These are phyloP conservation scores for Geodia barretti DNA, from an alignment of 37 sponge, comb jelly and placozoan genomes.

Conservation along the genomic window DNA sequence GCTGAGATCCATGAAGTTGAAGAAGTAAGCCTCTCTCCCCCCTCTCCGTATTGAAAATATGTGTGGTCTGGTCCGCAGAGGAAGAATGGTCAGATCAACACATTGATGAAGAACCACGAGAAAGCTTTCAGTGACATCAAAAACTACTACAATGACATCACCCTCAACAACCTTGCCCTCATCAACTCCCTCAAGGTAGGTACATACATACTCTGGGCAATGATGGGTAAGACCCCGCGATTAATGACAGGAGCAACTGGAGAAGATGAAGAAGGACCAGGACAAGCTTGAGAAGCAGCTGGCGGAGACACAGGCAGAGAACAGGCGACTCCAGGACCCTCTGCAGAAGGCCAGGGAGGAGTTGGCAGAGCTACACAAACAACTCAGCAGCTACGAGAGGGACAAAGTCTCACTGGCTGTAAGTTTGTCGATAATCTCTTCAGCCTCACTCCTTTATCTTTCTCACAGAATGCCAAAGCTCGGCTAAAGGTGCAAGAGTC, in stretches of 20 bases:
- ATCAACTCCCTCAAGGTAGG: slow-evolving; percentile 97
- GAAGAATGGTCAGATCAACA: slow-evolving; percentile 97
- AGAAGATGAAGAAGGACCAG: slow-evolving; percentile 97
- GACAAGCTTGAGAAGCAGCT: slow-evolving; percentile 94
- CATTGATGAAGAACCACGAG: slow-evolving; percentile 98
- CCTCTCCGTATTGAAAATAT: background rate
- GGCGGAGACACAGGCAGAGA: slow-evolving; percentile 93
- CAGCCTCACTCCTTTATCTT: background rate
- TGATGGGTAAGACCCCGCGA: background rate
- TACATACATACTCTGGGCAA: background rate
- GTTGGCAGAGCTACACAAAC: slow-evolving; percentile 87
- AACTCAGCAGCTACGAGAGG: slow-evolving; percentile 93
- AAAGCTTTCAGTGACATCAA: slow-evolving; percentile 99
- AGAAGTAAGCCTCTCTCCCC: slow-evolving; percentile 63
- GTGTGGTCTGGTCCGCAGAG: slow-evolving; percentile 61
- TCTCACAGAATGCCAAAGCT: slow-evolving; percentile 89
- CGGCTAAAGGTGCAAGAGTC: slow-evolving; percentile 92
- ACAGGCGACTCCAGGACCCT: slow-evolving; percentile 88
- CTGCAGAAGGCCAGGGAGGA: slow-evolving; percentile 90
- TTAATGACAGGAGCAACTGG: slow-evolving; percentile 85
- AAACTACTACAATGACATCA: slow-evolving; percentile 99
- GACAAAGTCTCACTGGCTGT: slow-evolving; percentile 89
- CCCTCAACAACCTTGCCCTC: slow-evolving; percentile 97
- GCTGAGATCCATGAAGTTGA: slow-evolving; percentile 98
- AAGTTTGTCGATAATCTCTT: slow-evolving; percentile 7